phyloP scores from a whole-genome alignment of 1,140 invertebrate genomes.

The Drosophila funebris region DNA sequence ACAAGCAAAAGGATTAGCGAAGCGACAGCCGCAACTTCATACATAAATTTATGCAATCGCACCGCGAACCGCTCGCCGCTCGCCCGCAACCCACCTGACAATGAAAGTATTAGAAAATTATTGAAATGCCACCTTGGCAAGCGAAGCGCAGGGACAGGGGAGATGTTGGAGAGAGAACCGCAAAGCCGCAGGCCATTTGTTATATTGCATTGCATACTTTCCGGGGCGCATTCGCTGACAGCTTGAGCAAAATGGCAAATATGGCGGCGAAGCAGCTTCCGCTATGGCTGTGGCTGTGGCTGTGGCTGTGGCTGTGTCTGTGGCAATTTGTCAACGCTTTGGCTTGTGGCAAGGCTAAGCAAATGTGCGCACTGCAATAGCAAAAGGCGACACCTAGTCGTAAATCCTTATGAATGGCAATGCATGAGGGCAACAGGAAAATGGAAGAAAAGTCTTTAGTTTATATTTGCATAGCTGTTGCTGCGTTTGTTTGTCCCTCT shows the following conservation, averaged over 20 bases:
- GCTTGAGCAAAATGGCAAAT: slow-evolving; percentile 76
- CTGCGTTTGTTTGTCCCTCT: not conserved
- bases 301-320: slow-evolving; percentile 40
- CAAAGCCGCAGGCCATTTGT: slow-evolving; percentile 65
- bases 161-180: slow-evolving; percentile 4
- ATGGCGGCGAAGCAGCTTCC: slow-evolving; percentile 31
- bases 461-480: slow-evolving; percentile 38
- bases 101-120: slow-evolving; percentile 66
- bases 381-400: slow-evolving; percentile 49
- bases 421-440: not conserved
- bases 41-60: slow-evolving; percentile 42
- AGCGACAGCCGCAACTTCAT: slow-evolving; percentile 19
- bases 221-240: slow-evolving; percentile 60
- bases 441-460: not conserved
- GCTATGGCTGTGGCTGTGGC: slow-evolving; percentile 47
- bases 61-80: not conserved
- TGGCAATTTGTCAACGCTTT: slow-evolving; percentile 76
- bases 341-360: slow-evolving; percentile 67
- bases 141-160: not conserved
- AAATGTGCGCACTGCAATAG: slow-evolving; percentile 49
- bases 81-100: not conserved
- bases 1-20: slow-evolving; percentile 43
- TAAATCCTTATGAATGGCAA: slow-evolving; percentile 72
- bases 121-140: slow-evolving; percentile 42
- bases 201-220: slow-evolving; percentile 68